Conservation (phyloP, 2,888 invertebrate genomes). For the Phortica magna region DNA sequence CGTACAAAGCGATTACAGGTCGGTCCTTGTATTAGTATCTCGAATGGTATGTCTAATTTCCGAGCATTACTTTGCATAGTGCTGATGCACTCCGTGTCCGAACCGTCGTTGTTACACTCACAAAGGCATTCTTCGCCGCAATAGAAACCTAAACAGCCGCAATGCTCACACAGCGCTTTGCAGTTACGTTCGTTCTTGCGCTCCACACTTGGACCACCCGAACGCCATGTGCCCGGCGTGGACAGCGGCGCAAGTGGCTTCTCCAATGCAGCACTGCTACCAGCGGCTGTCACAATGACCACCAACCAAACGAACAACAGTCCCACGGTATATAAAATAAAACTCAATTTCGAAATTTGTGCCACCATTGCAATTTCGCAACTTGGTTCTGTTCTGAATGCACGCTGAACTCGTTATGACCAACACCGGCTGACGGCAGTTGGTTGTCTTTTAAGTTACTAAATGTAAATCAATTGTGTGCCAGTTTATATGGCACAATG, state of each 20-base stretch:
- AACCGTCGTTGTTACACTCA: conserved; percentile 75
- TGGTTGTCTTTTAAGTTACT: no score
- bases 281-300: conserved; percentile 31
- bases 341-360: neutral
- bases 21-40: conserved; percentile 77
- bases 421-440: no score
- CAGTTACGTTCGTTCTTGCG: conserved; percentile 70
- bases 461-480: neutral
- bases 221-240: conserved; percentile 37
- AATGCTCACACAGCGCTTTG: conserved; percentile 74
- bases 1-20: conserved; percentile 72
- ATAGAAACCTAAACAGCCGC: conserved; percentile 76
- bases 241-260: conserved; percentile 11
- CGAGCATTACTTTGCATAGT: conserved; percentile 73
- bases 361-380: neutral
- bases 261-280: neutral
- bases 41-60: conserved; percentile 69
- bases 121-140: conserved; percentile 78
- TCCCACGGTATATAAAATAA: conserved; percentile 10
- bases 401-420: neutral
- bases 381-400: neutral
- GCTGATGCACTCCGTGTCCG: conserved; percentile 73
- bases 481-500: conserved; percentile 11
- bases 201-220: conserved; percentile 62
- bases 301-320: conserved; percentile 49